A percentile compares a stretch with the other conserved stretches of the same genome.
These are phyloP conservation scores for Aphodius granarius DNA, from an alignment of 2,888 invertebrate species.

Conservation along the genomic window DNA sequence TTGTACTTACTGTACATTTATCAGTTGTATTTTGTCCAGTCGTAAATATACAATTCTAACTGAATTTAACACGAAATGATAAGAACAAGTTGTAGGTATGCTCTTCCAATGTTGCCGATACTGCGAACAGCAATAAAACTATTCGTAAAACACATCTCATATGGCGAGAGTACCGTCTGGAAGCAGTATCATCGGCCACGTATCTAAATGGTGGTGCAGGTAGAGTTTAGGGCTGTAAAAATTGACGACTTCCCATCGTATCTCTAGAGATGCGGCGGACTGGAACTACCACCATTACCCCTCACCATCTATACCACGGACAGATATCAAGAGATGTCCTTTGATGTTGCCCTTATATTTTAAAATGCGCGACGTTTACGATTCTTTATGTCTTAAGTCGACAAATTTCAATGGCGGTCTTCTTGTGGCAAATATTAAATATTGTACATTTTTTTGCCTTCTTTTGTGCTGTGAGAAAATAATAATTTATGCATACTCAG, in stretches of 20 bases:
- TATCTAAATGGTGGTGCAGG: not conserved
- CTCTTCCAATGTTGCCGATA: not conserved
- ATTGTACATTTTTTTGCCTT: too few species aligned
- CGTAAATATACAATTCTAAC: not conserved
- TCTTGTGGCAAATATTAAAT: not conserved
- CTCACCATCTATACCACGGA: not conserved
- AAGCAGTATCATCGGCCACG: not conserved
- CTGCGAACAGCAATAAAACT: not conserved
- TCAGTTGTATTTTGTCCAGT: not conserved
- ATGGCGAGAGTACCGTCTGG: not conserved
- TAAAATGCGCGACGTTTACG: not conserved
- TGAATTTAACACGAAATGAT: not conserved
- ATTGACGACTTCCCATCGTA: not conserved
- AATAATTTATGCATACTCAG: too few species aligned
- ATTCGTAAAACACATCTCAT: not conserved
- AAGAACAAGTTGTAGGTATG: not conserved
- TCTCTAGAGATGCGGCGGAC: not conserved
- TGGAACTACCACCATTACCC: not conserved
- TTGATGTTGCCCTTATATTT: not conserved
- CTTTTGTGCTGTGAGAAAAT: too few species aligned
- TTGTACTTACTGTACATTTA: not conserved
- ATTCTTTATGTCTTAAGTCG: not conserved
- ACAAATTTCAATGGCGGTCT: not conserved
- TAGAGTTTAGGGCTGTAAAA: not conserved
- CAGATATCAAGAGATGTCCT: not conserved